Base-by-base conservation (phyloP, 2,888 invertebrate species). In the Neuroscelio doddi region DNA sequence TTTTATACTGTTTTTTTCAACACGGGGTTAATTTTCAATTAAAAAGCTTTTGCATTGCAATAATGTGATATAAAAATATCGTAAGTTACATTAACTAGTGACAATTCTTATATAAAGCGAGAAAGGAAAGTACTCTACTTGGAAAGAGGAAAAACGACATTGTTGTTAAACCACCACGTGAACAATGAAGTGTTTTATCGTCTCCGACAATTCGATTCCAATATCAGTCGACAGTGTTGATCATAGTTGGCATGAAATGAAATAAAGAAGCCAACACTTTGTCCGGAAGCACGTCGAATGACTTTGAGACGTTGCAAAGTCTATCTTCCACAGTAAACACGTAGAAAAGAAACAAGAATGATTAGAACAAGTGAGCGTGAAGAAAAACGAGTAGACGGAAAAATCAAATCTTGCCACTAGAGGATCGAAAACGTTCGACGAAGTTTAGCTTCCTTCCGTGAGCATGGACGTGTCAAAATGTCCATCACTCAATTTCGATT, bases 181-280 rank as follows among this genome's bases (percentile, higher is more conserved):
- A 44, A 39, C 46, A 51, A 59, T 38, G 49, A 57, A 47, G 51
- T 52, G 61, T 65, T 52, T 65, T 34, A 61, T 52, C 42, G 44
- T 32, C 24, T 38, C 36, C 9, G 49, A 56, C 57, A 49, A 55
- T 56, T 57, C 57, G 56, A 61, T 52, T 47, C n/a, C 49, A 39
- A 51, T 56, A 49, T 57, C 52, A 61, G 29, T n/a, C 26, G 17
- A 3, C 47, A 38, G 46, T 42, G 59, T 47, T 64, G 50, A 64
- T 64, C 41, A 51, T 14, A 52, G 52, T 45, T 45, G 53, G 29
- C 55, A 50, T 65, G 58, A 56, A 47, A 65, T 55, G 58, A 68
- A 58, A 70, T 70, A 68, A 57, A 64, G 27, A 57, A 57, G 49
- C 32, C 47, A 49, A 46, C 53, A 56, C 38, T 56, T 57, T 39